phyloP scores from a whole-genome alignment of 1,140 invertebrate species.

The Lucilia sericata region DNA sequence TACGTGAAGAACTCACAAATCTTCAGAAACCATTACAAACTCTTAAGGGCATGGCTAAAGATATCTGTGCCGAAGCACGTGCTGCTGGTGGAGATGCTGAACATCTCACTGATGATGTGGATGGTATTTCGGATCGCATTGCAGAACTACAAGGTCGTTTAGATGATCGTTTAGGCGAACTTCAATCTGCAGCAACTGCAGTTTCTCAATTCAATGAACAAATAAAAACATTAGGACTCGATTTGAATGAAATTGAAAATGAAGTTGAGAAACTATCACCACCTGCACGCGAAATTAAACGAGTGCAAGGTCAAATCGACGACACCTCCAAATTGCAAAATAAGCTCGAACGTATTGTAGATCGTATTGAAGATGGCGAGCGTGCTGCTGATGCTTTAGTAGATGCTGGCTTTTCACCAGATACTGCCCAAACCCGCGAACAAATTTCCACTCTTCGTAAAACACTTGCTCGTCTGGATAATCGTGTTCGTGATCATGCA shows the following conservation, averaged over 20 bases:
- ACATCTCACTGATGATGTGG: constrained; percentile 83
- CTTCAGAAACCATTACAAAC: constrained; percentile 83
- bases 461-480: constrained; percentile 83
- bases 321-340: constrained; percentile 79
- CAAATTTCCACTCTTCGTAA: constrained; percentile 82
- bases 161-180: constrained; percentile 81
- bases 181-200: constrained; percentile 89
- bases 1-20: constrained; percentile 80
- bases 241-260: constrained; percentile 84
- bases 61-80: constrained; percentile 78
- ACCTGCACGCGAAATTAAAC: constrained; percentile 87
- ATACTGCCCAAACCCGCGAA: constrained; percentile 81
- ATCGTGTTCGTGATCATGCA: constrained; percentile 80
- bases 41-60: constrained; percentile 78
- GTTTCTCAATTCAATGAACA: constrained; percentile 89
- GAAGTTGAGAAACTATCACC: constrained; percentile 88
- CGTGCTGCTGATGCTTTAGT: constrained; percentile 81
- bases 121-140: constrained; percentile 82
- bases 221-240: constrained; percentile 80
- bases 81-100: constrained; percentile 79
- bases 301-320: constrained; percentile 85
- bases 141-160: constrained; percentile 81
- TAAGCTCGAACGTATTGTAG: constrained; percentile 76
- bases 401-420: constrained; percentile 85
- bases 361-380: constrained; percentile 80